Evolutionary conservation across 1,140 invertebrate species (phyloP).

Genomic region (Oncopeltus fasciatus): DNA sequence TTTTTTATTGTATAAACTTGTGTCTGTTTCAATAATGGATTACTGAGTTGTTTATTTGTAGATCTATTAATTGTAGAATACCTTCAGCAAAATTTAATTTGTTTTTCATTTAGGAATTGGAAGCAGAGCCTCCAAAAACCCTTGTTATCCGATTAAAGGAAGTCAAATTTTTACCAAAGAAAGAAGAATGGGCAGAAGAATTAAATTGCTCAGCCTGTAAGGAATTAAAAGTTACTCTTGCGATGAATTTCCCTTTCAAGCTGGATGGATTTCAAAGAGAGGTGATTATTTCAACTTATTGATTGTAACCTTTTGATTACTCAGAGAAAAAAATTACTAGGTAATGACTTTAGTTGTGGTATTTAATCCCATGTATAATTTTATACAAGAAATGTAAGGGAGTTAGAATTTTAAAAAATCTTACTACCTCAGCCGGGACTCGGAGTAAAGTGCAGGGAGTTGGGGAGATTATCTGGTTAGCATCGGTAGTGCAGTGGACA

Average conservation of each 20-base stretch:
- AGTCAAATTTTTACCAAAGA: conserved; percentile 22
- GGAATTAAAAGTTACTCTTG: conserved; percentile 68
- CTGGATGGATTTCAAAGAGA: conserved; percentile 94
- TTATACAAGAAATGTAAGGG: not conserved
- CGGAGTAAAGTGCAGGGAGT: no score
- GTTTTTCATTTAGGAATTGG: not conserved
- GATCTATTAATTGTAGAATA: not conserved
- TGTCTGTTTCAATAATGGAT: not conserved
- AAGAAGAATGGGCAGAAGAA: conserved; percentile 71
- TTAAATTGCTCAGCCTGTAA: conserved; percentile 72
- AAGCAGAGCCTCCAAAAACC: not conserved
- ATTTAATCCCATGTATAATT: not conserved
- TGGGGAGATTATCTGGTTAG: no score
- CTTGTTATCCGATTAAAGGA: not conserved
- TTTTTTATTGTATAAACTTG: not conserved
- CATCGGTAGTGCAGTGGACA: no score
- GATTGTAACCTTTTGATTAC: not conserved
- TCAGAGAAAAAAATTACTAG: not conserved
- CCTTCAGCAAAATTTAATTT: not conserved
- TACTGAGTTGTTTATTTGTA: not conserved
- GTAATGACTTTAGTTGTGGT: not conserved
- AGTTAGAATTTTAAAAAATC: not conserved
- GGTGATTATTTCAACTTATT: conserved; percentile 31
- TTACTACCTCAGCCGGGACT: not conserved
- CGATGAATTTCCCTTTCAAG: conserved; percentile 80